Evolutionary conservation across 2,888 invertebrate genomes (phyloP), one percentile per base, ranked within the genome.

Genomic region (Drosophila monieri): DNA sequence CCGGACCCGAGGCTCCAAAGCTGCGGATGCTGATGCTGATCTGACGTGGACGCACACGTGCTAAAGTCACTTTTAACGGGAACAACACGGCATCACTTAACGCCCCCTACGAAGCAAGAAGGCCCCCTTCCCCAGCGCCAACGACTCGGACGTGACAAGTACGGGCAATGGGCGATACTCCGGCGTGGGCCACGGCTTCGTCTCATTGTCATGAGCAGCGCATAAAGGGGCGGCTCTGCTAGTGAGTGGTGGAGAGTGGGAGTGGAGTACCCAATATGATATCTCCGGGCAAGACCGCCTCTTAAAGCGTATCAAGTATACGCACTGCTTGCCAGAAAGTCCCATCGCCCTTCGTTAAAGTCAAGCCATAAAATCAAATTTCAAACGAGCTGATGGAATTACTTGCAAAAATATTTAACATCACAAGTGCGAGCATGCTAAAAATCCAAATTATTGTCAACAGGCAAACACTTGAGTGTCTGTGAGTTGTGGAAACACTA

Each of bases 161-260:
- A 70, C 67, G 62, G 61, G 66, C 68, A 71, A 69, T 71, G 76
- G 57, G 71, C 74, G 48, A 73, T 73, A 67, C 57, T 41, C 67
- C 61, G 46, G 39, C 44, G 51, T 53, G 48, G 69, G 46, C 46
- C 48, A 18, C 51, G 37, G 46, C 46, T 54, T 32, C 51, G 39
- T 14, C 88, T 87, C 84, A 85, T 87, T 85, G 88, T 85, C 84
- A 85, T 85, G 84, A 87, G 62, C 85, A 69, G 30, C 83, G 73
- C 83, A 81, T 85, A 85, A 85, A 74, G 57, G 61, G 37, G 58
- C 48, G 53, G 35, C 35, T 12, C 44, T 44, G 3, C 44, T 27
- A 30, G 18, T 15, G 18, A 21, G 53, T 30, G 14, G 41, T 30
- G 61, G 39, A 46, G 14, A 25, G 58, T 43, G 54, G 55, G 47